A percentile compares a stretch with the other conserved stretches of the same genome.
These are phyloP conservation scores for Crotalus viridis DNA, from an alignment of 2,113 vertebrate species.

Conservation along the genomic window DNA sequence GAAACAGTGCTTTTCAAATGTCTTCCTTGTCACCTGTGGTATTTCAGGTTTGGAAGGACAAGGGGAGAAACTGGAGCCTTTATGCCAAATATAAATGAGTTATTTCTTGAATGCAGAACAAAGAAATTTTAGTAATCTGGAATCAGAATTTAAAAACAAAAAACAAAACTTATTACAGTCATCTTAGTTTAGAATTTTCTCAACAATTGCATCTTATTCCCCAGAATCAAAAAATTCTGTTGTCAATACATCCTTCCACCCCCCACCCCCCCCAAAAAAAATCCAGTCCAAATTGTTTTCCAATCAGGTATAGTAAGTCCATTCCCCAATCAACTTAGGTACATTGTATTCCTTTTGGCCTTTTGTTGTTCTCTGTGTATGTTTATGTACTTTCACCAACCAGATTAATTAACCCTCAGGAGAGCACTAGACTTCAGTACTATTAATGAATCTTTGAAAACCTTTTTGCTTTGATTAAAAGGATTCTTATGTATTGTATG, in stretches of 20 bases:
- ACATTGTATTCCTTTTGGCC: not conserved
- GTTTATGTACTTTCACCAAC: slow-evolving; percentile 8
- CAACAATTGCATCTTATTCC: not conserved
- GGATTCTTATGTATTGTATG: not conserved
- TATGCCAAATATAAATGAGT: not conserved
- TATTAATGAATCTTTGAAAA: not conserved
- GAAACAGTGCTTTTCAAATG: slow-evolving; percentile 48
- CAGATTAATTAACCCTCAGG: not conserved
- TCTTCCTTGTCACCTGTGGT: not conserved
- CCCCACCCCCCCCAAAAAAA: not conserved
- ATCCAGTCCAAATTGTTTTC: not conserved
- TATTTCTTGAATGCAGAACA: not conserved
- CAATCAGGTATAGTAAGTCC: not conserved
- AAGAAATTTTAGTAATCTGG: not conserved
- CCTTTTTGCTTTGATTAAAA: not conserved
- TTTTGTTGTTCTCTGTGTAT: slow-evolving; percentile 8
- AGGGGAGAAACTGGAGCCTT: not conserved
- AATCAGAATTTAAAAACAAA: not conserved
- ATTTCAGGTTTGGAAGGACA: not conserved
- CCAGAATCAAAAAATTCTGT: not conserved
- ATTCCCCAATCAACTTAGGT: not conserved
- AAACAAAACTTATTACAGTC: not conserved
- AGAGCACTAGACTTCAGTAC: not conserved
- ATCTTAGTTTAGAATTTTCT: not conserved
- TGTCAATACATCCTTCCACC: not conserved